Evolutionary conservation across 2,113 vertebrate species (phyloP).

Genomic region (Nematolebias whitei): DNA sequence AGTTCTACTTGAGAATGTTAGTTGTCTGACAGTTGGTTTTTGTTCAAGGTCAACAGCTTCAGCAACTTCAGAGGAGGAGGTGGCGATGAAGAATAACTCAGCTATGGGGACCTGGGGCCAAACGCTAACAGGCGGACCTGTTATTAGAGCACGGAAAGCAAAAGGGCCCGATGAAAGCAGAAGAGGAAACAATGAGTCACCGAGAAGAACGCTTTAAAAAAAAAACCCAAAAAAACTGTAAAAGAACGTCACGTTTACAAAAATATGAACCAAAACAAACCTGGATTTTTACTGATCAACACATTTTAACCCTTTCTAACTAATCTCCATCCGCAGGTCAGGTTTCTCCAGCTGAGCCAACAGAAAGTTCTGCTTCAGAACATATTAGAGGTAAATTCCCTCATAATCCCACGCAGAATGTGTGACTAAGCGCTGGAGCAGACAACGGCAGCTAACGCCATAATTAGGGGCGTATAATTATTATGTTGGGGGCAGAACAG

Average conservation of each 20-base stretch:
- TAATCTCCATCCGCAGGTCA: conserved; percentile 34
- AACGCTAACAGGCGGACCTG: conserved; percentile 33
- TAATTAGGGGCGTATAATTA: conserved; percentile 65
- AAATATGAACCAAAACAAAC: neutral
- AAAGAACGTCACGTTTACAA: too few relatives aligned
- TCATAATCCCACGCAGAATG: conserved; percentile 66
- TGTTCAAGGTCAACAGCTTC: conserved; percentile 37
- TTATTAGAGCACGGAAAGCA: conserved; percentile 49
- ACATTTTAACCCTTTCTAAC: conserved; percentile 24
- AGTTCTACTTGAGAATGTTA: conserved; percentile 14
- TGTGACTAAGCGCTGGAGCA: conserved; percentile 59
- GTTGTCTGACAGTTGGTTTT: conserved; percentile 28
- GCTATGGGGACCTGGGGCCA: conserved; percentile 38
- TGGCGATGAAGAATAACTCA: conserved; percentile 27
- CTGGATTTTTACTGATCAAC: conserved; percentile 20
- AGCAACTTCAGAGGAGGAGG: conserved; percentile 9
- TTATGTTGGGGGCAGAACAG: conserved; percentile 63
- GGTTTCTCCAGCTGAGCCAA: conserved; percentile 67
- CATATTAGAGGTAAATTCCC: conserved; percentile 61
- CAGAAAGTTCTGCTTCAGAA: conserved; percentile 67
- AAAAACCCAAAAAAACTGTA: neutral
- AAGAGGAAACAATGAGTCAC: conserved; percentile 54
- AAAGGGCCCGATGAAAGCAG: conserved; percentile 24
- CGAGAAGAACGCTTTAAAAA: neutral
- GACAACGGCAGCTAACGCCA: conserved; percentile 41